A percentile compares a stretch with the other conserved stretches of the same genome.
Conservation (phyloP, 1,140 invertebrate genomes). For the Adelges cooleyi region DNA sequence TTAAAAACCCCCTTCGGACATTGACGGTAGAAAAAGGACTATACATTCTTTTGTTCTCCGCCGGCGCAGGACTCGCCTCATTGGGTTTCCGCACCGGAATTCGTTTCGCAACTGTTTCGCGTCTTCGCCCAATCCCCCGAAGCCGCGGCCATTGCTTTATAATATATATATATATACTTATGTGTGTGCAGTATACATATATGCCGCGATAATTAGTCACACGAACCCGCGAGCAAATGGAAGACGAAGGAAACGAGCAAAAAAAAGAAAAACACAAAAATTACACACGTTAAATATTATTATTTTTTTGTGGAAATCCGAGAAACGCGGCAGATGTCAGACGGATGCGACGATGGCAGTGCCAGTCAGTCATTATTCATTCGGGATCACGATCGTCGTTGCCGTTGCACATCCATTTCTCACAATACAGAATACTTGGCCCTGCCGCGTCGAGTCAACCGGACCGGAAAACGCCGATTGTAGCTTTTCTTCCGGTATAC, state of each 20-base stretch:
- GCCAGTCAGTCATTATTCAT: constrained; percentile 14
- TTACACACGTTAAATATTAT: no score
- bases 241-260: background rate
- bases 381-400: background rate
- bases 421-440: background rate
- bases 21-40: no score
- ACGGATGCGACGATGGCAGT: background rate
- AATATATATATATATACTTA: no score
- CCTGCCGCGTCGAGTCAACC: background rate
- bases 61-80: constrained; percentile 9
- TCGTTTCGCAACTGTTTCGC: constrained; percentile 27
- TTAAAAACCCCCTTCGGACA: no score
- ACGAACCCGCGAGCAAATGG: background rate
- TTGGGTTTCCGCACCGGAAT: constrained; percentile 26
- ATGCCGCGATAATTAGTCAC: constrained; percentile 10
- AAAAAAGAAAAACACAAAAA: background rate
- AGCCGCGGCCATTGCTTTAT: constrained; percentile 11
- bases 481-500: no score
- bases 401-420: background rate
- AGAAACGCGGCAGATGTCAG: constrained; percentile 17
- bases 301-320: constrained; percentile 1
- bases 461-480: background rate
- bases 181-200: no score
- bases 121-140: constrained; percentile 15
- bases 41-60: background rate